Conservation (phyloP, 2,113 vertebrate genomes). For the Ammodramus savannarum region DNA sequence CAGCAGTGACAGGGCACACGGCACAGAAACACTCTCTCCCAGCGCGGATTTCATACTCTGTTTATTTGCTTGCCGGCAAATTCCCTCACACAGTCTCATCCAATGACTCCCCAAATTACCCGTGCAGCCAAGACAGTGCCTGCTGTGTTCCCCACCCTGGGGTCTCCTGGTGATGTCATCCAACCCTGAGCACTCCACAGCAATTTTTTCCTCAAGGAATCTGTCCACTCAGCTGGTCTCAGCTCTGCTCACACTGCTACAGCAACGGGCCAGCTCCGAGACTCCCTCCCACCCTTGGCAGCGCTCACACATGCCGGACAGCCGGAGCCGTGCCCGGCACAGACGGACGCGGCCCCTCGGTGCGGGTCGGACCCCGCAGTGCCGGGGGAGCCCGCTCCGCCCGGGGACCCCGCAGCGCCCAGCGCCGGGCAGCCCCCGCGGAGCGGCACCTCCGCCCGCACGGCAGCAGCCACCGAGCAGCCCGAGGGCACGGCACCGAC, state of each 20-base stretch:
- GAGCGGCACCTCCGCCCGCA: not conserved
- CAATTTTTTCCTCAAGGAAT: no score
- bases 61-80: not conserved
- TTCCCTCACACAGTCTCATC: not conserved
- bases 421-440: not conserved
- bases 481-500: not conserved
- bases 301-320: fast-evolving
- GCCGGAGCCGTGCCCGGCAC: not conserved
- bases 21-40: fast-evolving
- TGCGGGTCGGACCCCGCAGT: fast-evolving
- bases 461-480: not conserved
- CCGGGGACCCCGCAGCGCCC: not conserved
- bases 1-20: fast-evolving
- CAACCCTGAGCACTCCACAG: not conserved
- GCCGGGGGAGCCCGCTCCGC: fast-evolving
- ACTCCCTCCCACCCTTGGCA: not conserved
- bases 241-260: not conserved
- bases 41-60: fast-evolving
- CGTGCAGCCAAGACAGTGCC: fast-evolving
- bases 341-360: fast-evolving
- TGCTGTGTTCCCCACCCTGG: fast-evolving
- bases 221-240: not conserved
- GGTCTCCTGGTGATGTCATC: not conserved
- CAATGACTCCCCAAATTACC: not conserved
- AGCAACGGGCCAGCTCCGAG: no score